These are phyloP conservation scores for Argya squamiceps DNA, from an alignment of 2,797 vertebrate species.

Conservation along the genomic window DNA sequence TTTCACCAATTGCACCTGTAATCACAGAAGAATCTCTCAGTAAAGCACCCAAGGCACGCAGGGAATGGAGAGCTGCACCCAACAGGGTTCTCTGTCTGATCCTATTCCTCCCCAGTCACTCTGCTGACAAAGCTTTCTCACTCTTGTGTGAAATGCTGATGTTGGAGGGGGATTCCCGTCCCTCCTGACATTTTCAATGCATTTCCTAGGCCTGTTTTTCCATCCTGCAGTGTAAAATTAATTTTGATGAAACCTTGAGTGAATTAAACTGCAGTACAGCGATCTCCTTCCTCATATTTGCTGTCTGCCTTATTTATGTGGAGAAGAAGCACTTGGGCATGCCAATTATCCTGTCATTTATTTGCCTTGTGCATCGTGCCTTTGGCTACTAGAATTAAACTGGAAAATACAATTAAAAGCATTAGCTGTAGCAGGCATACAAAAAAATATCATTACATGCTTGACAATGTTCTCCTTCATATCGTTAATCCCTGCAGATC, in stretches of 20 bases:
- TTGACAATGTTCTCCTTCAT: constrained; percentile 55
- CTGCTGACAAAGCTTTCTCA: not conserved
- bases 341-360: constrained; percentile 42
- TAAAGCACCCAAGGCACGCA: not conserved
- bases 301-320: constrained; percentile 43
- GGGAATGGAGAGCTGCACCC: not conserved
- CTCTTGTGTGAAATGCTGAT: not conserved
- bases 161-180: not conserved
- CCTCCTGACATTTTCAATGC: not conserved
- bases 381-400: constrained; percentile 67
- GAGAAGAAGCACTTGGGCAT: constrained; percentile 21
- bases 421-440: constrained; percentile 43
- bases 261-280: constrained; percentile 16
- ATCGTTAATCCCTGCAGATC: constrained; percentile 20
- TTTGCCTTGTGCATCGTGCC: constrained; percentile 45
- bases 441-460: constrained; percentile 54
- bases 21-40: not conserved
- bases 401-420: constrained; percentile 63
- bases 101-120: not conserved
- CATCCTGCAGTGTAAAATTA: constrained; percentile 5
- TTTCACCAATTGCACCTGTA: not conserved
- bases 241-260: constrained; percentile 23
- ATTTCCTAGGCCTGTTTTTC: not conserved
- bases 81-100: not conserved
- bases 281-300: constrained; percentile 18